Base-by-base conservation (phyloP, 2,113 vertebrate species). In the Pangasianodon hypophthalmus region DNA sequence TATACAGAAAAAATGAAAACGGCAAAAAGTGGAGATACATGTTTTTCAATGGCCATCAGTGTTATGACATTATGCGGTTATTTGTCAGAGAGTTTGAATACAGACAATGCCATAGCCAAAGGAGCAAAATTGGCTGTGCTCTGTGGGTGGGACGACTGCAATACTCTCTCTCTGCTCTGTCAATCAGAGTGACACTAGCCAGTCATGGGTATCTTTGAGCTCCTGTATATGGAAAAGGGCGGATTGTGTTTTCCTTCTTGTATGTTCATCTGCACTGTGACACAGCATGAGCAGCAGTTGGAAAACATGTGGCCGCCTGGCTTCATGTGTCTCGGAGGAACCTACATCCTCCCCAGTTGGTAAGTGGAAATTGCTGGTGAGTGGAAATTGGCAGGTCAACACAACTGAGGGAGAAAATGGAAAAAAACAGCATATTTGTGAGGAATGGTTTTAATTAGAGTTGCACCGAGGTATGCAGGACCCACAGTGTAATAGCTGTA, bases 391-490 rank as follows among this genome's bases (percentile, higher is more conserved):
- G 50, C 13, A 83, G 7, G 8, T 56, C 6, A 24, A 2, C 80
- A 19, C 7, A 19, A 54, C 8, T 24, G 3, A 83, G 2, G 44
- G 26, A 60, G 37, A 41, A 60, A 54, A 9, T 9, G 13, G 16
- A 29, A 24, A 56, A 50, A 54, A 11, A 37, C 52, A 11, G 29
- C 18, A 56, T 82, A 19, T 37, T 37, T 41, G 21, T 60, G 37
- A 84, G 56, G 58, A 84, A 84, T 62, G 41, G 32, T 44, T 62
- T 84, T 84, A 62, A 60, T 83, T 56, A 84, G 32, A 84, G 3
- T 44, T 84, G 52, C 71, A 60, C 14, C 1, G 52, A 44, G 41
- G 64, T 56, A 9, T 41, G 52, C 85, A 87, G 50, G 37, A 26
- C 37, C 85, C 85, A 44, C 67, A 18, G 50, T 58, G 71, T 52